phyloP scores from a whole-genome alignment of 2,113 vertebrate genomes.

The Alaudala cheleensis region DNA sequence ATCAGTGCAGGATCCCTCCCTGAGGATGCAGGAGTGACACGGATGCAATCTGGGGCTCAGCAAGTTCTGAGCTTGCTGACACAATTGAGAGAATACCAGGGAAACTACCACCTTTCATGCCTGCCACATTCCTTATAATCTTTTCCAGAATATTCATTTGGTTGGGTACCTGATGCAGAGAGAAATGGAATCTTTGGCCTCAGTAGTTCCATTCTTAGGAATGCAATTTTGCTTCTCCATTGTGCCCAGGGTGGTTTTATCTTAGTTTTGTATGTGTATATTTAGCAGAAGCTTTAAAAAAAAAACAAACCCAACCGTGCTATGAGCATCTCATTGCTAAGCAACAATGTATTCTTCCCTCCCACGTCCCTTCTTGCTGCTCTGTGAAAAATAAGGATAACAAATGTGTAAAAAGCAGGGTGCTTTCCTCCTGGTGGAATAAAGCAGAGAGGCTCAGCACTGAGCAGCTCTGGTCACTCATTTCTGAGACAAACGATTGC shows the following conservation, averaged over 20 bases:
- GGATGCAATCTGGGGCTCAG: background rate
- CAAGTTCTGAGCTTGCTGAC: background rate
- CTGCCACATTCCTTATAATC: background rate
- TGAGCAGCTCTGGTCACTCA: background rate
- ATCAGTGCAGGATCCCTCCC: background rate
- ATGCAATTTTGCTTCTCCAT: background rate
- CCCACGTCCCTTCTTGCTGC: conserved; percentile 1
- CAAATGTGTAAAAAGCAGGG: background rate
- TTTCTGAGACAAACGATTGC: background rate
- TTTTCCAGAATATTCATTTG: background rate
- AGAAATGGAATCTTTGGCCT: background rate
- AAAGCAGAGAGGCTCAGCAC: background rate
- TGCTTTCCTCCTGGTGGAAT: background rate
- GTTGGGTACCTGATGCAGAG: background rate
- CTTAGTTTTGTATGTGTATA: background rate
- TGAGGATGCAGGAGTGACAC: background rate
- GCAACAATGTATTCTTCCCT: conserved; percentile 42
- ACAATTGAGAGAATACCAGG: background rate
- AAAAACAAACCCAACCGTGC: background rate
- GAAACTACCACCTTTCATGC: background rate
- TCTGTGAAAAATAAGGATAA: conserved; percentile 28
- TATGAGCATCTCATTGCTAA: conserved; percentile 59
- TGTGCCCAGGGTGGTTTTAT: background rate
- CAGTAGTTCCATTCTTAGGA: background rate
- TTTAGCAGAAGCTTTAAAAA: conserved; percentile 49